Evolutionary conservation across 2,888 invertebrate genomes (phyloP).

Genomic region (Pyrrhosoma nymphula): DNA sequence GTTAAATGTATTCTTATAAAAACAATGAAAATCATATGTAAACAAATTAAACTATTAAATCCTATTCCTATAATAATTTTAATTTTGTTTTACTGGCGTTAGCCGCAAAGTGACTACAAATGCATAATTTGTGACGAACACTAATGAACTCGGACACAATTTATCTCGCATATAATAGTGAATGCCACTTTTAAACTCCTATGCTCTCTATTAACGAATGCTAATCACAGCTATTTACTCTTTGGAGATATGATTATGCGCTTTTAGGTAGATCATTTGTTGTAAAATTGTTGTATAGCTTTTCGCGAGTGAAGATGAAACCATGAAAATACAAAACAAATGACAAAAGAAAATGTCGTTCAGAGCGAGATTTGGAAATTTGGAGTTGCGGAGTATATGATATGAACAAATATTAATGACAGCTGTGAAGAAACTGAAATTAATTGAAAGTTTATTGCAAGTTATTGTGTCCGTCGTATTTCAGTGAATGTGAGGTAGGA

Average conservation of each 20-base stretch:
- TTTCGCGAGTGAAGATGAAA: constrained; percentile 36
- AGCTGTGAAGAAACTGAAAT: too few species aligned
- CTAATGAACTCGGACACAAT: not conserved
- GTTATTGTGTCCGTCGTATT: too few species aligned
- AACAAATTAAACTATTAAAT: too few species aligned
- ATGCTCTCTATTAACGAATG: not conserved
- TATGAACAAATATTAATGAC: too few species aligned
- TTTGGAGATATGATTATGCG: not conserved
- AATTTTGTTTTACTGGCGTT: not conserved
- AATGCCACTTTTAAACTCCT: not conserved
- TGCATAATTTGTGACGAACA: not conserved
- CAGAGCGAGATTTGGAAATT: too few species aligned
- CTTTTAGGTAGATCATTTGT: not conserved
- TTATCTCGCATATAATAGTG: not conserved
- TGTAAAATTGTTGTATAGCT: constrained; percentile 37
- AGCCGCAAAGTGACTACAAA: not conserved
- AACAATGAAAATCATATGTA: not conserved
- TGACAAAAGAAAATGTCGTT: constrained; percentile 35
- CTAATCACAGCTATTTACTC: too few species aligned
- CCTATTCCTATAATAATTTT: not conserved
- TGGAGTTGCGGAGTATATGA: too few species aligned
- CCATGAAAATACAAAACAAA: constrained; percentile 55
- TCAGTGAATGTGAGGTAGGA: too few species aligned
- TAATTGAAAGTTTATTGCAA: too few species aligned
- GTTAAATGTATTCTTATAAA: not conserved